phyloP scores from a whole-genome alignment of 2,888 invertebrate species.

The Drosophila villosipedis region DNA sequence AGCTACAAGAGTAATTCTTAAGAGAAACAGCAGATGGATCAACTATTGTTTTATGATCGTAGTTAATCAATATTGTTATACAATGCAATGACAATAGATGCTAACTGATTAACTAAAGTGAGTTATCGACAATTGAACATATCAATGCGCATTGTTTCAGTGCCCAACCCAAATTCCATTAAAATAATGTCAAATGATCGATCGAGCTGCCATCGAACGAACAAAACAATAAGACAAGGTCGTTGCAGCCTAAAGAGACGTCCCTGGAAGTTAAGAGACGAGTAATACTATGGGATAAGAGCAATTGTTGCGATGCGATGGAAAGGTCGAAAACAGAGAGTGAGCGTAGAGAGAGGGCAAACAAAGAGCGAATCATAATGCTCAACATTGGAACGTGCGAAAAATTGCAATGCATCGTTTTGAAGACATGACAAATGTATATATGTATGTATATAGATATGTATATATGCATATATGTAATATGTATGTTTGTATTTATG shows the following conservation, averaged over 20 bases:
- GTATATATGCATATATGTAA: not conserved
- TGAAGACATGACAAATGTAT: constrained; percentile 10
- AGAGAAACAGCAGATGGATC: constrained; percentile 48
- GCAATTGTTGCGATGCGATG: constrained; percentile 2
- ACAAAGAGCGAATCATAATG: constrained; percentile 2
- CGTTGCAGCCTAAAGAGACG: constrained; percentile 48
- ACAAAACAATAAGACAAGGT: constrained; percentile 67
- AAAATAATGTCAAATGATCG: constrained; percentile 70
- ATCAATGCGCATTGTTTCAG: constrained; percentile 43
- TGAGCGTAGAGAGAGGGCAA: constrained; percentile 7
- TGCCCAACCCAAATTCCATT: constrained; percentile 72
- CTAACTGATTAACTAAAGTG: constrained; percentile 48
- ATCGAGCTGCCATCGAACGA: constrained; percentile 49
- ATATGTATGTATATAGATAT: not conserved
- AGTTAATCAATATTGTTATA: constrained; percentile 41
- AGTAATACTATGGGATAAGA: constrained; percentile 1
- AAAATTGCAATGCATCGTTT: constrained; percentile 65
- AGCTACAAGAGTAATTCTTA: constrained; percentile 34
- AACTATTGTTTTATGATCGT: constrained; percentile 17
- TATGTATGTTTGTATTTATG: not conserved
- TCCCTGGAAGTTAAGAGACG: constrained; percentile 29
- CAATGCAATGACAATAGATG: constrained; percentile 26
- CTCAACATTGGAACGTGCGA: constrained; percentile 60
- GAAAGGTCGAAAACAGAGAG: constrained; percentile 33
- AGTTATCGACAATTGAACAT: constrained; percentile 49